A percentile compares a stretch with the other conserved stretches of the same genome.
phyloP scores from a whole-genome alignment of 2,113 vertebrate species.

The Poeciliopsis turrubarensis region DNA sequence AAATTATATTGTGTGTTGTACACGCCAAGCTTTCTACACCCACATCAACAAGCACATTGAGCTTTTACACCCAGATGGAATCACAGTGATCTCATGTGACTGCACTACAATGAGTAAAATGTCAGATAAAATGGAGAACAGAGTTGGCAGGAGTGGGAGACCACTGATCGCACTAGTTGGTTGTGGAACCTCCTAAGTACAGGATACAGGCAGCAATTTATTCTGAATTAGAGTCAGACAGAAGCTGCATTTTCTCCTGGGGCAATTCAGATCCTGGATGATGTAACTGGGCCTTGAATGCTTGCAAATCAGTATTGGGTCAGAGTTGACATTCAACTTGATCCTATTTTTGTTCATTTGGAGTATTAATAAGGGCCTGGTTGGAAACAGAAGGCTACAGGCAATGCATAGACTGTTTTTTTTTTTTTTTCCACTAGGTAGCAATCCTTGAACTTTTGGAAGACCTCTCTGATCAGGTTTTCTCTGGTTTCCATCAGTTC shows the following conservation, averaged over 20 bases:
- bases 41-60: too few relatives aligned
- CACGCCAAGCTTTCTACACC: too few relatives aligned
- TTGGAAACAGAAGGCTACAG: neutral
- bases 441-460: neutral
- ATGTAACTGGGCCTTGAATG: too few relatives aligned
- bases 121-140: neutral
- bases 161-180: neutral
- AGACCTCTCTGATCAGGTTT: neutral
- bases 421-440: neutral
- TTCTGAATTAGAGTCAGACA: neutral
- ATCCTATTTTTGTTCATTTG: neutral
- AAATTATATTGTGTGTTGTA: neutral
- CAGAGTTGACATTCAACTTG: neutral
- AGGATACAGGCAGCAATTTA: neutral
- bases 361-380: too few relatives aligned
- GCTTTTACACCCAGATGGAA: neutral
- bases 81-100: too few relatives aligned
- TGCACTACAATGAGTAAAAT: neutral
- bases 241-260: neutral
- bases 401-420: neutral
- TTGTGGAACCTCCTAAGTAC: neutral
- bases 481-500: neutral
- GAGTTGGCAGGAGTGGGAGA: neutral
- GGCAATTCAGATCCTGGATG: neutral
- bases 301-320: neutral